Base-by-base conservation (phyloP, 2,888 invertebrate species). In the Dryocosmus kuriphilus region DNA sequence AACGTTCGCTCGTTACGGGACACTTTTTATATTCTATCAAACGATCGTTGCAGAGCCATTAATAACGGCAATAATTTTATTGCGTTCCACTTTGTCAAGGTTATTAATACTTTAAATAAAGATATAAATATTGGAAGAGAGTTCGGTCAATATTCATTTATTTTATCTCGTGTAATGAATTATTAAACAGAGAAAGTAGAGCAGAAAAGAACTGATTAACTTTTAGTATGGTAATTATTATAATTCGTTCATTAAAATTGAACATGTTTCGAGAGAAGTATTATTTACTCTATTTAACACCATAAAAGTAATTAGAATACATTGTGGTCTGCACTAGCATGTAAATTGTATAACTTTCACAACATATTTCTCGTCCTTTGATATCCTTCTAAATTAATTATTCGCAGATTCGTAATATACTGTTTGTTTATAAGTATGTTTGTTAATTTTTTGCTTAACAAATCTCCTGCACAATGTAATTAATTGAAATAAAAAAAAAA, bases 1-100 rank as follows among this genome's bases (percentile, higher is more conserved):
- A 65, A 27, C 41, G 65, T 65, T 65, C 8, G 24, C 41, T 65
- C 24, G 38, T 65, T 24, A 65, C 38, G 14, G 41, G 24, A 65
- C 41, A 41, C 24, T 65, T 41, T 65, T 35, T 35, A 14, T 41
- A 41, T 38, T n/a, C 6, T 41, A 41, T 65, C 24, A 32, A 41
- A 41, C 38, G 16, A 41, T 65, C 38, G 19, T 51, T 51, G n/a
- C 2, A n/a, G 7, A 51, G 2, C 51, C 8, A 51, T 51, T 51
- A 51, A n/a, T 51, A 51, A 51, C 8, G 51, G n/a, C 2, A 51
- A 51, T n/a, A 65, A 24, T 38, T 16, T 14, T 65, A 41, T 32
- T n/a, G 0, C 1, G 16, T 14, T 38, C 38, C 3, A 38, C 14
- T 27, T 27, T 0, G 19, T 1, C 0, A 61, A 61, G 2, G 30